Evolutionary conservation across 2,888 invertebrate species (phyloP), one percentile per base, ranked within the genome.

Genomic region (Iphiclides podalirius): DNA sequence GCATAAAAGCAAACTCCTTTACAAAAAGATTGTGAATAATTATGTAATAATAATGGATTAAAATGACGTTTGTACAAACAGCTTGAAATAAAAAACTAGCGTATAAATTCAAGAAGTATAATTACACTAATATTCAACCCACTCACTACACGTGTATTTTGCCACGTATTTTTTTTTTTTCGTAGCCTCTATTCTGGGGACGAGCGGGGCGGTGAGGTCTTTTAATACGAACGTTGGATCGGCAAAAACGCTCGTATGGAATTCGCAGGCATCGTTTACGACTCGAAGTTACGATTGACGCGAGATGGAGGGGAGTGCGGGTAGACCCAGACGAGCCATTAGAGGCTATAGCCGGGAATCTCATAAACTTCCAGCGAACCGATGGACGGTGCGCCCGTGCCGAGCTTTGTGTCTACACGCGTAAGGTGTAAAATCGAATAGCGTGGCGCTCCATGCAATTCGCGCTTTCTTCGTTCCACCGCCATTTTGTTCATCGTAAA

Each of bases 401-500:
- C 58, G 58, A 60, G 61, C 63, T 61, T 62, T 75, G 72, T 59
- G 42, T 7, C 52, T 12, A 57, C 41, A 16, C 39, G 4, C 33
- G 52, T 61, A 76, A 64, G 66, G 62, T 56, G 38, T 54, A 68
- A 63, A 69, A 66, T 75, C 42, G 59, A 40, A 49, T 53, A 49
- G 48, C 46, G 37, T 46, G 14, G 14, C 35, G 51, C 6, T 4
- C 8, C 28, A 56, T 39, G 20, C 52, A 57, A 66, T 65, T 60
- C 20, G 66, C 59, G 52, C 65, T 72, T 74, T 66, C 68, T 62
- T 63, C 66, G 57, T 59, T 57, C 50, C 52, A 55, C 66, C 72
- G 78, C 81, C 80, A 84, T 85, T 86, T 83, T 75, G 81, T 78
- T 73, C 68, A 64, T 75, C 85, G 80, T 85, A 84, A 86, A 86